These are phyloP conservation scores for Kryptolebias marmoratus DNA, from an alignment of 2,113 vertebrate genomes.

Conservation along the genomic window DNA sequence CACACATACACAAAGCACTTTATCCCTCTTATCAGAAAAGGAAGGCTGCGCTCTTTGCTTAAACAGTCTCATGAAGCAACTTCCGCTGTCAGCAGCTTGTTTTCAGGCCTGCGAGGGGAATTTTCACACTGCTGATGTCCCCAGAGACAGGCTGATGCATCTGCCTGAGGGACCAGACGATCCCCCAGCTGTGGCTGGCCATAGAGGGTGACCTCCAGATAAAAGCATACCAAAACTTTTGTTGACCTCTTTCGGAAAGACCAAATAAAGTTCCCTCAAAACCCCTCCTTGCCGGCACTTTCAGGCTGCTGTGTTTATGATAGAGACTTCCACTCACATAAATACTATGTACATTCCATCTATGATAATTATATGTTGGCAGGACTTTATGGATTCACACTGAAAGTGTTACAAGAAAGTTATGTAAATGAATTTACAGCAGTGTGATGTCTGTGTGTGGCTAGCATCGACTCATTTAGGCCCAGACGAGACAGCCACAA, in stretches of 20 bases:
- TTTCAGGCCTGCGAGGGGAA: constrained; percentile 66
- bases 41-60: constrained; percentile 73
- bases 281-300: background rate
- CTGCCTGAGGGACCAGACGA: constrained; percentile 53
- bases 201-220: constrained; percentile 32
- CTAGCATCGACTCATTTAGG: constrained; percentile 57
- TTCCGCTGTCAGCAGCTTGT: constrained; percentile 73
- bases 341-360: constrained; percentile 1
- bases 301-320: constrained; percentile 2
- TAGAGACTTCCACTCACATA: constrained; percentile 2
- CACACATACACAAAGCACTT: constrained; percentile 41
- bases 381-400: constrained; percentile 25
- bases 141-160: constrained; percentile 58
- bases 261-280: constrained; percentile 24
- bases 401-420: constrained; percentile 25
- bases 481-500: constrained; percentile 78
- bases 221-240: constrained; percentile 25
- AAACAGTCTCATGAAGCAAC: constrained; percentile 72
- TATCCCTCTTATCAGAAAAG: constrained; percentile 76
- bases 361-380: constrained; percentile 6
- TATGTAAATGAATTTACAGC: constrained; percentile 46
- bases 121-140: constrained; percentile 70
- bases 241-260: constrained; percentile 28
- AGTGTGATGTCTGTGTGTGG: constrained; percentile 55
- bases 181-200: constrained; percentile 53